A percentile compares a stretch with the other conserved stretches of the same genome.
These are phyloP conservation scores for Alces alces DNA, from an alignment of 2,113 vertebrate genomes.

Conservation along the genomic window DNA sequence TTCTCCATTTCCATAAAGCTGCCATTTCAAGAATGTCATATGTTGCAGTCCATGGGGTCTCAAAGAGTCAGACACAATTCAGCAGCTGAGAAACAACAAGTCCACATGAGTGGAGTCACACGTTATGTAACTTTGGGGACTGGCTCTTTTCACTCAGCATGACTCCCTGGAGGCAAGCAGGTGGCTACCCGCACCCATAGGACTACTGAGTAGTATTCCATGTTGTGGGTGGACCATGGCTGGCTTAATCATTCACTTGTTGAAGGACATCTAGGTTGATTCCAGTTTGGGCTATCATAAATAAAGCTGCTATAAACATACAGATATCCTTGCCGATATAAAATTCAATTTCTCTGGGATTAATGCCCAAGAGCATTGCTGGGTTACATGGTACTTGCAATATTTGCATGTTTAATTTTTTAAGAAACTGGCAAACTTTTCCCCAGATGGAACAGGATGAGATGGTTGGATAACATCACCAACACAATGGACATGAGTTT, in stretches of 20 bases:
- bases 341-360: neutral
- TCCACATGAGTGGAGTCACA: neutral
- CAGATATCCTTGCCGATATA: neutral
- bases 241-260: neutral
- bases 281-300: neutral
- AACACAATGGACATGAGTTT: neutral
- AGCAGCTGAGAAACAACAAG: neutral
- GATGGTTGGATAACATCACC: neutral
- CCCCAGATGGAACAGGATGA: neutral
- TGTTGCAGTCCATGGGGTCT: neutral
- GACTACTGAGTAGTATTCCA: neutral
- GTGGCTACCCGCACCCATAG: neutral
- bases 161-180: neutral
- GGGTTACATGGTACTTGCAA: neutral
- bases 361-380: neutral
- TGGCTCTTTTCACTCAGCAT: neutral
- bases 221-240: rapidly evolving
- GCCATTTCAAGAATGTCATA: rapidly evolving
- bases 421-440: neutral
- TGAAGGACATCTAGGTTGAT: neutral
- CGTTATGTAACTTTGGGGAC: neutral
- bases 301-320: neutral
- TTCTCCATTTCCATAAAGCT: neutral
- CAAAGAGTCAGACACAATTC: neutral
- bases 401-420: neutral